Evolutionary conservation across 2,797 vertebrate genomes (phyloP), one percentile per base, ranked within the genome.

Genomic region (Anabas testudineus): DNA sequence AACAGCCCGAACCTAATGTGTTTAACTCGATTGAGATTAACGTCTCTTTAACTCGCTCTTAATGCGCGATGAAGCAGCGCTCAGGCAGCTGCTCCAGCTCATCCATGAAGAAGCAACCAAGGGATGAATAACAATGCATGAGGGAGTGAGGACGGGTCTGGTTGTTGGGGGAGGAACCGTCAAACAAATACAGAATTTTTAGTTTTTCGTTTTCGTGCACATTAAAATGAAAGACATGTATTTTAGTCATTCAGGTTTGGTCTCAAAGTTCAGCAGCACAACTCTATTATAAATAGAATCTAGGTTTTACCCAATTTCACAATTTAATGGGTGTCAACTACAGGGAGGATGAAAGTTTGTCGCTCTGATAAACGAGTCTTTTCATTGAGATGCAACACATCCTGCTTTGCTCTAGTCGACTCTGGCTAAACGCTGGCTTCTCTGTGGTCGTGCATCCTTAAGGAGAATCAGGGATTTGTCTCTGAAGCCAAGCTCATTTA

Each of bases 11-110:
- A 47, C 49, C 52, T 79, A 82, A 88, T 72, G 77, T 74, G 64
- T 80, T 90, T 75, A 85, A 88, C 64, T 78, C 71, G 79, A 89
- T 83, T 80, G 72, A 89, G 82, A 90, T 87, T 76, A 85, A 83
- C 24, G 10, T 75, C 80, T 59, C 63, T 67, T 53, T 76, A 76
- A 79, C 62, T 65, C 28, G n/a, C 46, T 76, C 68, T 54, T 70
- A 47, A 82, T 45, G 41, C 10, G 14, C 47, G 39, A 69, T 15
- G 42, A 47, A 63, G 76, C 47, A 19, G 52, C 59, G 0, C 37
- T 45, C 58, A 30, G 61, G 45, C 62, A 54, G 66, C 65, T 2
- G 22, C 36, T 41, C 18, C 52, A 34, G 59, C 62, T 48, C 48
- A 49, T 53, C n/a, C 5, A 16, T 13, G 21, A 15, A 10, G 21